Evolutionary conservation across 2,113 vertebrate genomes (phyloP), one percentile per base, ranked within the genome.

Genomic region (Phodopus roborovskii): DNA sequence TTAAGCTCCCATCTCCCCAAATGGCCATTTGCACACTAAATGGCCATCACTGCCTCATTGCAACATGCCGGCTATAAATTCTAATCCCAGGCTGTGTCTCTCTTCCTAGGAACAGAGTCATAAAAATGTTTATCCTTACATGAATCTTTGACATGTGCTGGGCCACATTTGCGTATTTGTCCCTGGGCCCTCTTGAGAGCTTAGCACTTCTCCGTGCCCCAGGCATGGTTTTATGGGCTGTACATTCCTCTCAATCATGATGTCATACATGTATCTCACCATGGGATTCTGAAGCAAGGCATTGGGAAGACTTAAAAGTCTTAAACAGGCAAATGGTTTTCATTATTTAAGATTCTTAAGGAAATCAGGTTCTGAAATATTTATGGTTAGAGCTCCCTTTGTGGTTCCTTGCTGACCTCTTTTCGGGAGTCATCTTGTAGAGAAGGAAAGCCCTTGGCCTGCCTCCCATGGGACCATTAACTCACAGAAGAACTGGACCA

Each of bases 281-380:
- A 60, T 56, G 0, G 0, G 94, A 96, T 92, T 96, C 95, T 74
- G 75, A 48, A 90, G 82, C 64, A 1, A 97, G 79, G 82, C 70
- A 0, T 7, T 26, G 48, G 71, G 48, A 50, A 28, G 70, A 90
- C 9, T 19, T 94, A 92, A 90, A 93, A 78, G 36, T 86, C 94
- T 56, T 30, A 74, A 92, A 53, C 50, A 96, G 97, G 95, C 97
- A 90, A 98, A 45, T 97, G 97, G 0, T 98, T 98, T 96, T 89
- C 91, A 97, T 98, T 97, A 97, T 10, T 92, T 5, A 87, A 88
- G 60, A 96, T 70, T 77, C 93, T 94, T 58, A 91, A 97, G 56
- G 83, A 97, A 98, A 97, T 91, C 39, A 9, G 45, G 87, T 97
- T 94, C 75, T 94, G 97, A 95, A 97, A 96, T 91, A 96, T 96